A percentile compares a stretch with the other conserved stretches of the same genome.
Conservation (phyloP, 92 coral and sea anemone genomes). For the Epizoanthus rinbou region DNA sequence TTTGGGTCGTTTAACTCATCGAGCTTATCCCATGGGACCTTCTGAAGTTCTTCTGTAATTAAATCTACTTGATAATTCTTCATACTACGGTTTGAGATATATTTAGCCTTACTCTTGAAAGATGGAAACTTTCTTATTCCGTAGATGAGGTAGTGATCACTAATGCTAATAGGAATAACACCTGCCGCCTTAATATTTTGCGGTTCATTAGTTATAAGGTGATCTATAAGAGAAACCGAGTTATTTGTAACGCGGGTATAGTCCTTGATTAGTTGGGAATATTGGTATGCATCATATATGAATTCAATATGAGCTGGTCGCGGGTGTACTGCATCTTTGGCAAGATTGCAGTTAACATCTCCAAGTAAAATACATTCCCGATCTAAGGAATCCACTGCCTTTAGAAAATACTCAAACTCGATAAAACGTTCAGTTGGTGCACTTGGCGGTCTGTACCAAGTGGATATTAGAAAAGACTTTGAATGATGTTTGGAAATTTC, state of each 20-base stretch:
- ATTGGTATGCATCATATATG: slow-evolving; percentile 26
- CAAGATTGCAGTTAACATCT: slow-evolving; percentile 2
- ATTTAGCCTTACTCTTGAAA: slow-evolving; percentile 11
- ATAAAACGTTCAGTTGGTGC: neutral
- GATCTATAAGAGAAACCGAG: slow-evolving; percentile 18
- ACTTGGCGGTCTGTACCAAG: slow-evolving; percentile 36
- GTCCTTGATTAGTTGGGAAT: slow-evolving; percentile 22
- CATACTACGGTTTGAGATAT: slow-evolving; percentile 13
- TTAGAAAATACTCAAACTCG: slow-evolving; percentile 23
- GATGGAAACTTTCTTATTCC: slow-evolving; percentile 26
- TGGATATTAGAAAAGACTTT: slow-evolving; percentile 12
- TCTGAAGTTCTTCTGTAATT: neutral
- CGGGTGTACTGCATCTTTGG: neutral
- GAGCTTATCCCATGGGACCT: slow-evolving; percentile 18
- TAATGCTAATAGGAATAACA: slow-evolving; percentile 8
- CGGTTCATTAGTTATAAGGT: slow-evolving; percentile 4
- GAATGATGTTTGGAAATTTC: slow-evolving; percentile 5
- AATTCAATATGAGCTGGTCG: neutral
- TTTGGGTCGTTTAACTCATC: slow-evolving; percentile 15
- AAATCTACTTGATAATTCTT: neutral
- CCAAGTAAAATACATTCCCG: slow-evolving; percentile 19
- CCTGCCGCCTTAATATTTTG: slow-evolving; percentile 28
- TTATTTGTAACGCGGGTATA: slow-evolving; percentile 22
- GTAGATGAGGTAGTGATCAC: slow-evolving; percentile 29
- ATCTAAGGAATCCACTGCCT: neutral